Conservation (phyloP, 2,113 vertebrate genomes). For the Pollimyrus isidori region DNA sequence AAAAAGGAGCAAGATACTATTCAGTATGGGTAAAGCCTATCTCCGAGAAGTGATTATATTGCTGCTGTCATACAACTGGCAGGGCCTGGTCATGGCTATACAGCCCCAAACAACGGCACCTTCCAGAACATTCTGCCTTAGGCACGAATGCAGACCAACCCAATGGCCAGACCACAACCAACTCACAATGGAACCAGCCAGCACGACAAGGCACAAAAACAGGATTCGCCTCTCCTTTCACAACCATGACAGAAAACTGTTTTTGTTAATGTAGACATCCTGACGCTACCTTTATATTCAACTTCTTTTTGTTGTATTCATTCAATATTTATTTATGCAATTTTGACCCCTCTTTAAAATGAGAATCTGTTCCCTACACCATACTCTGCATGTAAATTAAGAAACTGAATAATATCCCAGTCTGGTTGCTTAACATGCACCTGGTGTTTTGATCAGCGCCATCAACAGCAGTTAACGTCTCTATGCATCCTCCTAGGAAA, state of each 20-base stretch:
- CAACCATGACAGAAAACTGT: background rate
- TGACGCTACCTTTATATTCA: background rate
- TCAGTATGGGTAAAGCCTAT: background rate
- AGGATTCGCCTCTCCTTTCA: background rate
- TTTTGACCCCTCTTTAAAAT: background rate
- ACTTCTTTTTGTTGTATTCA: background rate
- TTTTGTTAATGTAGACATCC: background rate
- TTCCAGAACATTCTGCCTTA: background rate
- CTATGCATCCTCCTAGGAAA: background rate
- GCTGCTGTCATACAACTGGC: background rate
- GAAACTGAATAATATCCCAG: background rate
- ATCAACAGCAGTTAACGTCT: background rate
- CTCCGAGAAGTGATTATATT: background rate
- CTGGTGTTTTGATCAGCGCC: background rate
- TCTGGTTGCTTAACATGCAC: background rate
- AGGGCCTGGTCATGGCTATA: background rate
- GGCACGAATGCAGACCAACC: background rate
- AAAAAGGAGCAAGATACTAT: background rate
- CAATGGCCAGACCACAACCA: background rate
- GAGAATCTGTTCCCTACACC: background rate
- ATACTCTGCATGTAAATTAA: slow-evolving; percentile 2
- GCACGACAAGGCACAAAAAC: background rate
- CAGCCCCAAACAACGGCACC: background rate
- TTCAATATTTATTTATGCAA: background rate
- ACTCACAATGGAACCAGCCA: background rate